Evolutionary conservation across 2,888 invertebrate genomes (phyloP).

Genomic region (Xanthorhoe designata): DNA sequence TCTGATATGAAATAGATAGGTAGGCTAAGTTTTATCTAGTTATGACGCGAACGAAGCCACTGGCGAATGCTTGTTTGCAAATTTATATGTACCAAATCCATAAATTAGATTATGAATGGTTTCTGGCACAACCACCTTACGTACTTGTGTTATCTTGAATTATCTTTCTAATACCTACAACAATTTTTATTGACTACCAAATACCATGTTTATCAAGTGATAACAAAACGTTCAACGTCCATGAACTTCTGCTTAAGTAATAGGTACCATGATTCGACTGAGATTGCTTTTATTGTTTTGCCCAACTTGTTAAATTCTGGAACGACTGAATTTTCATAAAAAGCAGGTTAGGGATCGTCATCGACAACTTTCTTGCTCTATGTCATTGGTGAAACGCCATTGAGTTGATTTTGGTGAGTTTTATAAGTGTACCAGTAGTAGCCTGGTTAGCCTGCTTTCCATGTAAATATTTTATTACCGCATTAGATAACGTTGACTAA

Average conservation of each 20-base stretch:
- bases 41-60: neutral
- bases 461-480: constrained; percentile 13
- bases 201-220: constrained; percentile 36
- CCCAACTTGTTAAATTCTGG: constrained; percentile 6
- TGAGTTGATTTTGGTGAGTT: neutral
- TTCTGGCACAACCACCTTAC: constrained; percentile 15
- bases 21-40: neutral
- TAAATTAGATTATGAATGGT: constrained; percentile 11
- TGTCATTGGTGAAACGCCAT: neutral
- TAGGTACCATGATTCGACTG: constrained; percentile 5
- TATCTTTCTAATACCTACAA: constrained; percentile 32
- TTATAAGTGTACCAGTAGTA: neutral
- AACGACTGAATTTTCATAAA: constrained; percentile 4
- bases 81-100: neutral
- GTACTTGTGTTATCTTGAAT: constrained; percentile 9
- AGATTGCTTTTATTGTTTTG: constrained; percentile 5
- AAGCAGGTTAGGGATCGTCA: constrained; percentile 6
- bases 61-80: neutral
- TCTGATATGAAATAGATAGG: neutral
- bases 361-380: neutral
- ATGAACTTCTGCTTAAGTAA: constrained; percentile 35
- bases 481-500: constrained; percentile 8
- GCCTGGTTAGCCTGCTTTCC: constrained; percentile 16
- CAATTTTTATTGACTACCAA: constrained; percentile 21
- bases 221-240: constrained; percentile 37